Base-by-base conservation (phyloP, 2,888 invertebrate genomes). In the Tridacna gigas region DNA sequence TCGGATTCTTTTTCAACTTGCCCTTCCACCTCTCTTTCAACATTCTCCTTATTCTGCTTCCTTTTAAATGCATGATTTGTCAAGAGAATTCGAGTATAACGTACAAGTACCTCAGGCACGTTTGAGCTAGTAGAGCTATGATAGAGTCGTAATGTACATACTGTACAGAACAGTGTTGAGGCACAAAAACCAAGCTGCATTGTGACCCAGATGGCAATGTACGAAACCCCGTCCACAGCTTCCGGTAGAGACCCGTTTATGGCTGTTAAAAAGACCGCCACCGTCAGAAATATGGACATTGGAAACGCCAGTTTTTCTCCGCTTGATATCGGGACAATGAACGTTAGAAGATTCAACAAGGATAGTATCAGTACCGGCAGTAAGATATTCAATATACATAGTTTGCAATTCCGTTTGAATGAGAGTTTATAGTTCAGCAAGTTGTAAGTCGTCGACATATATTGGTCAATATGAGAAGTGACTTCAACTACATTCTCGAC, bases 201-300 rank as follows among this genome's bases (percentile, higher is more conserved):
- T 20, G 37, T 67, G 37, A 67, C 13, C 67, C 67, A 67, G 67
- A 67, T 56, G 12, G 56, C 66, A 0, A 77, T n/a, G 51, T 66
- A 65, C 26, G 77, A 77, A 20, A 77, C 45, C 12, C 77, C 77
- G 26, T 77, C 77, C 13, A 77, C 51, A 26, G 77, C 63, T 66
- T 77, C 77, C 20, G 77, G 77, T 18, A 77, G 48, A 48, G 47
- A 66, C 18, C 26, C 47, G 20, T 45, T 77, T 9, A 77, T 77
- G 4, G 61, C 48, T 9, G 77, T 51, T 15, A 77, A 66, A 28
- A 77, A 77, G 0, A 77, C 67, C 4, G 77, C 77, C 26, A 77
- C 47, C 3, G 66, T 77, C 51, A 77, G 65, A 25, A 77, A 77
- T 51, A 77, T 66, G 12, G 77, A 77, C 65, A 77, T 67, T 4